Percentiles rank a stretch among this genome's conserved stretches.
phyloP scores from a whole-genome alignment of 2,888 invertebrate species.

The Megalurothrips usitatus region DNA sequence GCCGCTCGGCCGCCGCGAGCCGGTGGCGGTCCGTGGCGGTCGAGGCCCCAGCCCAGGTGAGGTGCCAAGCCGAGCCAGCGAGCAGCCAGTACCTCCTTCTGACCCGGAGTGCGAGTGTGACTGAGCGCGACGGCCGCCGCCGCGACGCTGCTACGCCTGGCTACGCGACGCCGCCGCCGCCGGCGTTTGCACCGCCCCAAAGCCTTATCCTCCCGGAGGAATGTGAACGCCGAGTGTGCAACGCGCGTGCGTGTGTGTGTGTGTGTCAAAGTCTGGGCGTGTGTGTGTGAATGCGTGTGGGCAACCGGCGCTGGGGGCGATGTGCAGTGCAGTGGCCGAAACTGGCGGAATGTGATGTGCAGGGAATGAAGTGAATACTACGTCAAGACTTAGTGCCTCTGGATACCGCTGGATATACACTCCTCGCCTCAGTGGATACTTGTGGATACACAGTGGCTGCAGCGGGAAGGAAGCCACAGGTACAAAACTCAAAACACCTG shows the following conservation, averaged over 20 bases:
- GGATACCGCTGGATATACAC: no score
- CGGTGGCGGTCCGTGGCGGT: no score
- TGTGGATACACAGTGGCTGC: no score
- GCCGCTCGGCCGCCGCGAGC: no score
- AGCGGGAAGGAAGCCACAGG: no score
- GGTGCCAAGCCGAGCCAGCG: not conserved
- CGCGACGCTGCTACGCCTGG: not conserved
- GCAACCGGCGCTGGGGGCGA: no score
- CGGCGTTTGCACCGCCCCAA: not conserved
- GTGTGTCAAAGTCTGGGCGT: not conserved
- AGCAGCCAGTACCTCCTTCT: not conserved
- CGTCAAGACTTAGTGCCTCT: not conserved
- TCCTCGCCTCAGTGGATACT: no score
- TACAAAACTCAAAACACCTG: no score
- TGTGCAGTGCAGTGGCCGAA: not conserved
- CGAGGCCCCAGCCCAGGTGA: not conserved
- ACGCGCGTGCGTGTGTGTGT: not conserved
- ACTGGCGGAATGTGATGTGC: not conserved
- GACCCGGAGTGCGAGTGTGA: not conserved
- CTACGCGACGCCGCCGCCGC: no score
- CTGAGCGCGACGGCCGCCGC: not conserved
- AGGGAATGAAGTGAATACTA: no score
- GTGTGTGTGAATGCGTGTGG: not conserved
- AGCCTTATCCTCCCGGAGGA: no score
- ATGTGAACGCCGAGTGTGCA: not conserved